phyloP scores from a whole-genome alignment of 1,140 invertebrate genomes.

The Drosophila ananassae region DNA sequence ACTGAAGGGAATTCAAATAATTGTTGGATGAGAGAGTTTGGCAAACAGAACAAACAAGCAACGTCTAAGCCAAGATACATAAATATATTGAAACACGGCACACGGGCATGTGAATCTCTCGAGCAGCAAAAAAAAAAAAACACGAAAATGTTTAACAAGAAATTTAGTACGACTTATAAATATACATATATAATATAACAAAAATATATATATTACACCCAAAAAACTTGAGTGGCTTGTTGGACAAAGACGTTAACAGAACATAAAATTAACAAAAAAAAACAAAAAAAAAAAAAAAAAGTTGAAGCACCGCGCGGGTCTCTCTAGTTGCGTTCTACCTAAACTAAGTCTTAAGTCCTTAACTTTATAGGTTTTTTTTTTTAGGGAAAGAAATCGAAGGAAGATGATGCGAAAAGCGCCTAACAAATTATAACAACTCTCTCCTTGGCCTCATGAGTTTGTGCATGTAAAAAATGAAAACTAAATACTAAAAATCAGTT shows the following conservation, averaged over 20 bases:
- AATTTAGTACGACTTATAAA: constrained; percentile 39
- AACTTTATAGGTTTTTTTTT: constrained; percentile 34
- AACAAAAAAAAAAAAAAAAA: constrained; percentile 6
- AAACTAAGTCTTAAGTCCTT: constrained; percentile 42
- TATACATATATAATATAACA: constrained; percentile 18
- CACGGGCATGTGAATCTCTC: constrained; percentile 6
- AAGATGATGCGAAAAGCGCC: constrained; percentile 12
- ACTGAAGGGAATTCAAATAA: neutral
- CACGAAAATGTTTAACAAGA: constrained; percentile 20
- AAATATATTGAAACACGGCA: neutral
- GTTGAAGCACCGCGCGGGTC: constrained; percentile 11
- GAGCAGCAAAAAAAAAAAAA: neutral
- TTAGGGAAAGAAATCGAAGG: constrained; percentile 18
- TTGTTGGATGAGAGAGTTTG: constrained; percentile 16
- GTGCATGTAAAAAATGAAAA: constrained; percentile 72
- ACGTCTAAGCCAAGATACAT: neutral
- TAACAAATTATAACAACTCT: constrained; percentile 36
- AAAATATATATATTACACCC: constrained; percentile 15
- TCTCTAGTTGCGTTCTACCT: constrained; percentile 45
- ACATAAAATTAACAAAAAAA: constrained; percentile 1
- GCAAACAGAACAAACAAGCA: neutral
- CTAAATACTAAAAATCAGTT: constrained; percentile 5
- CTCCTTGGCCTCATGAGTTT: constrained; percentile 75
- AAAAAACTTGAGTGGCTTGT: neutral
- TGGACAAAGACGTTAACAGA: neutral